A percentile compares a stretch with the other conserved stretches of the same genome.
phyloP scores from a whole-genome alignment of 2,797 vertebrate species.

The Alectoris magna region DNA sequence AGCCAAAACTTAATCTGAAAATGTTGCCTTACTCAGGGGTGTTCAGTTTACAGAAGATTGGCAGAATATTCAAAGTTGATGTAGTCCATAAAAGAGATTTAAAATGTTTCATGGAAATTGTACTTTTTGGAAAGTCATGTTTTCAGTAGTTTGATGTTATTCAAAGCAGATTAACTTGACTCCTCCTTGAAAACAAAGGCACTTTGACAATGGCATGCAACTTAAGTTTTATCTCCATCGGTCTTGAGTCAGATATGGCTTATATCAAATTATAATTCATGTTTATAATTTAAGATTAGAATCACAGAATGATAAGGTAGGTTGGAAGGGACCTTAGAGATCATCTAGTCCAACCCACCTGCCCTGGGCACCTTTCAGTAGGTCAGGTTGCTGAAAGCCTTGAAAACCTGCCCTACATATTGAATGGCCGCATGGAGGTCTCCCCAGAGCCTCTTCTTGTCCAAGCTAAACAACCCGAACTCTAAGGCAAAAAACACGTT shows the following conservation, averaged over 20 bases:
- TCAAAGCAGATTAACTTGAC: background rate
- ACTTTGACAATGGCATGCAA: background rate
- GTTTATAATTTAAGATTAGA: background rate
- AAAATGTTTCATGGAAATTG: background rate
- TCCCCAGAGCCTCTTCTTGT: no score
- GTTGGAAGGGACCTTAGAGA: background rate
- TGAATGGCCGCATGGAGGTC: no score
- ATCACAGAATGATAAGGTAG: no score
- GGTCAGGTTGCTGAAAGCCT: no score
- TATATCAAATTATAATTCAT: background rate
- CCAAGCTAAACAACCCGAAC: no score
- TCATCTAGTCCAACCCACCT: no score
- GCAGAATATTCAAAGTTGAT: background rate
- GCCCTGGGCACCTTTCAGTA: no score
- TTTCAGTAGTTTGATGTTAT: background rate
- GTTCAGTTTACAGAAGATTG: background rate
- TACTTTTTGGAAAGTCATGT: background rate
- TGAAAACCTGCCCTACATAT: no score
- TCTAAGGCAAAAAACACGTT: accelerated
- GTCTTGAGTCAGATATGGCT: background rate
- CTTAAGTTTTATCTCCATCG: background rate
- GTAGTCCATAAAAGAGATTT: background rate
- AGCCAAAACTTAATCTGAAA: background rate
- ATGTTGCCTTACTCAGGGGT: background rate
- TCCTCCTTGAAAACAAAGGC: background rate